Base-by-base conservation (phyloP, 2,797 vertebrate genomes). In the Rhyacichthys aspro region DNA sequence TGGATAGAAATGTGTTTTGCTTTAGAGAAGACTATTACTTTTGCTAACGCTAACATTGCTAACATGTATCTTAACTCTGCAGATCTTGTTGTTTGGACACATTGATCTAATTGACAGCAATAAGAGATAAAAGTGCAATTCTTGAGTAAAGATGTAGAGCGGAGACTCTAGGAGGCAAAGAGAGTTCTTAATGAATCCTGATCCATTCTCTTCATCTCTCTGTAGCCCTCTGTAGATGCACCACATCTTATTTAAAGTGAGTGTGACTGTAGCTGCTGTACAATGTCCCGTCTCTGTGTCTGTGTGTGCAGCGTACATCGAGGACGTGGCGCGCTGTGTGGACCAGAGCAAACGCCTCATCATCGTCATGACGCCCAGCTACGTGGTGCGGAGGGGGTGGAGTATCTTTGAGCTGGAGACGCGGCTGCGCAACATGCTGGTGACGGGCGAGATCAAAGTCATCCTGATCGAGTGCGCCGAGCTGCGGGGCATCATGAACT, bases 361-460 rank as follows among this genome's bases (percentile, higher is more conserved):
- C 86, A 98, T 99, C 53, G 96, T 99, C 81, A 95, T 99, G 96
- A 99, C 98, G 54, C 98, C 97, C 72, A 98, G 94, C 90, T 99
- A 98, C 0, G 98, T 99, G 64, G 92, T 98, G 81, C 93, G 98
- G 85, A 94, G 97, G 78, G 97, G 98, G 36, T 99, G 98, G 98
- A 98, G 97, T 88, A 98, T 99, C 91, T 99, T 99, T 89, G 96
- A 98, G 91, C 92, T 99, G 91, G 98, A 99, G 92, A 98, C 96
- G 0, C 93, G 97, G 71, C 96, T 99, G 85, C 94, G 97, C 84
- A 97, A 95, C 89, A 96, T 98, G 94, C 90, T 99, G 85, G 94
- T 95, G 79, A 97, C 95, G 0, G 98, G 98, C 11, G 96, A 98
- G 91, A 97, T 98, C 86, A 98, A 98, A 90, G 98, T 99, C 70